Conservation (phyloP, 2,888 invertebrate genomes). For the Lithophane leautieri region DNA sequence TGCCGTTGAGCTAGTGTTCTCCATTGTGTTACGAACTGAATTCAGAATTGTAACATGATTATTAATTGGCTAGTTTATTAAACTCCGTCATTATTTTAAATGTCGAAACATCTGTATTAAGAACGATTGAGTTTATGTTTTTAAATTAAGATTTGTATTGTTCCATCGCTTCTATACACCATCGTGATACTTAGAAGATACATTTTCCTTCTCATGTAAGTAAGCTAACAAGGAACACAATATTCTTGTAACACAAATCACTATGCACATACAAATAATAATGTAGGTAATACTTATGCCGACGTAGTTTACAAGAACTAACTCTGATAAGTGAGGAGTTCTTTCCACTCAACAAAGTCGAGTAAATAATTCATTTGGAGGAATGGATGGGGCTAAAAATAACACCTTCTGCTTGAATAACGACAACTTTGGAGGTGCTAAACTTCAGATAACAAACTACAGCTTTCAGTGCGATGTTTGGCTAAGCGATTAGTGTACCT, state of each 20-base stretch:
- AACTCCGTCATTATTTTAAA: conserved; percentile 3
- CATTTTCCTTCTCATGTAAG: neutral
- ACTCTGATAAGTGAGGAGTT: conserved; percentile 41
- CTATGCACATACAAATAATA: conserved; percentile 20
- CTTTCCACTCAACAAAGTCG: conserved; percentile 47
- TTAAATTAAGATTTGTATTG: neutral
- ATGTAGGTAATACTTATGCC: conserved; percentile 16
- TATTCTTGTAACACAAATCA: conserved; percentile 12
- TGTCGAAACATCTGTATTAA: conserved; percentile 4
- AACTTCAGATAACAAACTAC: conserved; percentile 73
- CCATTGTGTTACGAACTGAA: conserved; percentile 33
- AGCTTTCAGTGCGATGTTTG: conserved; percentile 75
- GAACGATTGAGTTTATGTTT: neutral
- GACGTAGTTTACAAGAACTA: conserved; percentile 31
- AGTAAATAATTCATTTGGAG: conserved; percentile 60
- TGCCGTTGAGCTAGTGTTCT: conserved; percentile 33
- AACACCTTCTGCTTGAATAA: conserved; percentile 66
- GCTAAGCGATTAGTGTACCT: conserved; percentile 72
- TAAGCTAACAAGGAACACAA: conserved; percentile 11
- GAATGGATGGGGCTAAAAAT: conserved; percentile 66
- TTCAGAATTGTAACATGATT: conserved; percentile 29
- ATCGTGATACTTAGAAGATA: neutral
- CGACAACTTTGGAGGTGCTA: conserved; percentile 71
- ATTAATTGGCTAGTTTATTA: conserved; percentile 23
- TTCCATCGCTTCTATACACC: neutral